These are phyloP conservation scores for Pristionchus pacificus DNA, from an alignment of 1,140 invertebrate genomes.

Conservation along the genomic window DNA sequence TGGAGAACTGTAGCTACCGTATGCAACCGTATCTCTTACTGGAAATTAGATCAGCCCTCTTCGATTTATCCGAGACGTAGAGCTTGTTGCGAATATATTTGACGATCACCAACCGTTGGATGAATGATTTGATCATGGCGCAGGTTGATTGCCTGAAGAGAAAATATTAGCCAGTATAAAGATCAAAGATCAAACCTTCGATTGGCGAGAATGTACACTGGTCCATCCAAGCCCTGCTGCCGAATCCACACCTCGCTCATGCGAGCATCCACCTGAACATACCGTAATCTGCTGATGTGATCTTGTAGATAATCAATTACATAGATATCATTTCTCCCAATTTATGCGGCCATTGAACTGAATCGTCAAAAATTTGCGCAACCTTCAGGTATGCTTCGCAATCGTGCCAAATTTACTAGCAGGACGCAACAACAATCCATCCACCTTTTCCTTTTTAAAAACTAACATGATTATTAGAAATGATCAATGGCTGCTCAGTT, in stretches of 20 bases:
- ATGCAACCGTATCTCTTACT: conserved; percentile 28
- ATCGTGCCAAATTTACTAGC: neutral
- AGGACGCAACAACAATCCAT: too few relatives aligned
- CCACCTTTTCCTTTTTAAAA: too few relatives aligned
- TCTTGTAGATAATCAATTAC: neutral
- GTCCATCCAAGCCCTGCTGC: neutral
- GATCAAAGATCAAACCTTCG: conserved; percentile 7
- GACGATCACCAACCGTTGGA: conserved; percentile 20
- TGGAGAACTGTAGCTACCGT: conserved; percentile 22
- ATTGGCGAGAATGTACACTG: neutral
- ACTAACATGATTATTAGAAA: conserved; percentile 5
- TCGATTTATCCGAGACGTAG: conserved; percentile 47
- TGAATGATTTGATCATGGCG: conserved; percentile 14
- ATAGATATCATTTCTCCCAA: too few relatives aligned
- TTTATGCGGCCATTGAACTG: too few relatives aligned
- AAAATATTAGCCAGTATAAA: conserved; percentile 6
- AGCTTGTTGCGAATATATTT: conserved; percentile 36
- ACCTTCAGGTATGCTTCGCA: too few relatives aligned
- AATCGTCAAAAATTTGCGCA: too few relatives aligned
- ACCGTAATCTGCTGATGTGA: too few relatives aligned
- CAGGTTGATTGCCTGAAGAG: neutral
- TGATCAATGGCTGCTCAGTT: neutral
- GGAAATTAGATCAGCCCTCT: conserved; percentile 48
- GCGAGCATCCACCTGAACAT: neutral
- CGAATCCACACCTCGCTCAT: neutral